phyloP scores from a whole-genome alignment of 2,113 vertebrate genomes.

The Atractosteus spatula region DNA sequence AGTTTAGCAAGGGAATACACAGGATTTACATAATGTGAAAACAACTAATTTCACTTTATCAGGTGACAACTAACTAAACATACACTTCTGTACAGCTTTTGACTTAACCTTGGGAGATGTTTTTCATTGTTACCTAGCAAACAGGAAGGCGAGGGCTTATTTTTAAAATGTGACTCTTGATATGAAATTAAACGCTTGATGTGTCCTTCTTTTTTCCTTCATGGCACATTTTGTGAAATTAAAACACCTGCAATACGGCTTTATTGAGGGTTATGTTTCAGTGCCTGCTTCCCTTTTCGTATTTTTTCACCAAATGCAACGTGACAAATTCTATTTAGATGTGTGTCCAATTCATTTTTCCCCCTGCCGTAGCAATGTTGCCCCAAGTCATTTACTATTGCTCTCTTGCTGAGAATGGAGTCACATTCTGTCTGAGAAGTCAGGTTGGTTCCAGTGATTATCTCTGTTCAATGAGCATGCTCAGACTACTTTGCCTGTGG shows the following conservation, averaged over 20 bases:
- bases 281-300: constrained; percentile 22
- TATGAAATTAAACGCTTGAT: too few species aligned
- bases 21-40: too few species aligned
- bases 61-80: too few species aligned
- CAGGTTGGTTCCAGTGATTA: constrained; percentile 49
- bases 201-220: too few species aligned
- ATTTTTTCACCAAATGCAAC: constrained; percentile 30
- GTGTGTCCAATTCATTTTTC: constrained; percentile 32
- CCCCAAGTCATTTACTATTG: constrained; percentile 40
- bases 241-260: constrained; percentile 8
- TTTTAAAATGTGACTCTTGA: too few species aligned
- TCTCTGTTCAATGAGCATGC: constrained; percentile 45
- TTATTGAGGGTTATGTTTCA: constrained; percentile 25
- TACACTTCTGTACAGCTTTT: too few species aligned
- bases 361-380: constrained; percentile 25
- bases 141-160: too few species aligned
- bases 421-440: constrained; percentile 43
- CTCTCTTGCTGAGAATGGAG: constrained; percentile 24
- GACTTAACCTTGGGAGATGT: too few species aligned
- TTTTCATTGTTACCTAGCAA: too few species aligned
- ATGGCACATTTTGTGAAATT: constrained; percentile 28
- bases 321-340: constrained; percentile 42
- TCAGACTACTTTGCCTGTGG: constrained; percentile 29
- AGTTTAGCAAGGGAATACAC: too few species aligned
- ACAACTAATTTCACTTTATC: too few species aligned